These are phyloP conservation scores for Helicoverpa armigera DNA, from an alignment of 1,140 invertebrate genomes.

Conservation along the genomic window DNA sequence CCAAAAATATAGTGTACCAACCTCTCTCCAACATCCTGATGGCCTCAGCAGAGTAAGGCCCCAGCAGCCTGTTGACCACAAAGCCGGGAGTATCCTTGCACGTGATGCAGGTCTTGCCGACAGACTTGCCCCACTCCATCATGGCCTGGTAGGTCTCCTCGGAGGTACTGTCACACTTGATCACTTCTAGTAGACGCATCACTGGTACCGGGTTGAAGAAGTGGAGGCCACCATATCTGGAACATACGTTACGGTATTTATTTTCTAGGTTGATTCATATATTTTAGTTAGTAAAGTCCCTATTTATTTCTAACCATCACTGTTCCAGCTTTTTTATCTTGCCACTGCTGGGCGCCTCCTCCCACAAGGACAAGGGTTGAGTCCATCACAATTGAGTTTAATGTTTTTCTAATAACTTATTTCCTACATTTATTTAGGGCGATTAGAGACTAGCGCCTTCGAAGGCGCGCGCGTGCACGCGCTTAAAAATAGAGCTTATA, in stretches of 20 bases:
- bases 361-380: too few species aligned
- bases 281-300: too few species aligned
- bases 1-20: constrained; percentile 33
- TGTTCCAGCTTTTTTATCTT: too few species aligned
- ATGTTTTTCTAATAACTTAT: too few species aligned
- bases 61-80: constrained; percentile 94
- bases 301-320: too few species aligned
- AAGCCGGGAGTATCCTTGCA: constrained; percentile 96
- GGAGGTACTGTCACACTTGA: constrained; percentile 90
- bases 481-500: too few species aligned
- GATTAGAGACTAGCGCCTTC: too few species aligned
- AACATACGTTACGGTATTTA: constrained; percentile 68
- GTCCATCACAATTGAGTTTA: too few species aligned
- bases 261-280: too few species aligned
- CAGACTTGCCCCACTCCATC: constrained; percentile 92
- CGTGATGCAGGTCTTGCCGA: constrained; percentile 93
- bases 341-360: too few species aligned
- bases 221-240: constrained; percentile 89
- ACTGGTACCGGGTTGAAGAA: constrained; percentile 98
- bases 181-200: constrained; percentile 95
- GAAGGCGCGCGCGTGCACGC: too few species aligned
- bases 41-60: constrained; percentile 93
- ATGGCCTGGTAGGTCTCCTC: constrained; percentile 92
- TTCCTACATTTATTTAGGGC: too few species aligned
- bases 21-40: constrained; percentile 93